Conservation (phyloP, 2,113 vertebrate species). For the Sula dactylatra region DNA sequence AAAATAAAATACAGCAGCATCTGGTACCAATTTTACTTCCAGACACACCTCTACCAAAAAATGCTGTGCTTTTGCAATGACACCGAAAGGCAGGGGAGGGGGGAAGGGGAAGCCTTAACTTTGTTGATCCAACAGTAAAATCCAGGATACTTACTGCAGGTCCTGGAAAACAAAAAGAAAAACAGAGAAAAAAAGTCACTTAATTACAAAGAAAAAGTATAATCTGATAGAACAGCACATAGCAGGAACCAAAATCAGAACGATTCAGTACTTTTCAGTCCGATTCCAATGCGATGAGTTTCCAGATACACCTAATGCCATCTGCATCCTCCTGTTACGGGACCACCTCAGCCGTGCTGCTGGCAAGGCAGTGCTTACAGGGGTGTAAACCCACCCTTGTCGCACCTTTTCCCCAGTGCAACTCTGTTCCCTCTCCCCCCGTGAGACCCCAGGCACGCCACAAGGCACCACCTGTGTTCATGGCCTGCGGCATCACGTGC, state of each 20-base stretch:
- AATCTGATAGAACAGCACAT: neutral
- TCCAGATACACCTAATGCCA: neutral
- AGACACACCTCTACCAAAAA: conserved; percentile 42
- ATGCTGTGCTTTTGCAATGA: conserved; percentile 12
- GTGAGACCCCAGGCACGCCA: rapidly evolving
- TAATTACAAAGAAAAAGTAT: neutral
- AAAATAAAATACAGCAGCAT: neutral
- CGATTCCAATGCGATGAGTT: rapidly evolving
- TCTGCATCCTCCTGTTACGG: rapidly evolving
- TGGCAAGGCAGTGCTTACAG: neutral
- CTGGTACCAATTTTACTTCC: conserved; percentile 34
- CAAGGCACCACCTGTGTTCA: rapidly evolving
- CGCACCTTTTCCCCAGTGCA: rapidly evolving
- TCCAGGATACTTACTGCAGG: conserved; percentile 88
- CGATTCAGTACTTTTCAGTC: neutral
- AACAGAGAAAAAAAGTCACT: conserved; percentile 29
- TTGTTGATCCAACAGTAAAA: conserved; percentile 59
- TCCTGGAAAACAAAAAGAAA: conserved; percentile 86
- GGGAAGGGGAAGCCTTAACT: conserved; percentile 71
- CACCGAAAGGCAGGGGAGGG: neutral
- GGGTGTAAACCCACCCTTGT: rapidly evolving
- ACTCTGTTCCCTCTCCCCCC: neutral
- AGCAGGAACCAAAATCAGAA: neutral
- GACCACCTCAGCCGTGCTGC: neutral
- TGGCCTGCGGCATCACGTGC: neutral